Evolutionary conservation across 2,888 invertebrate genomes (phyloP), one percentile per base, ranked within the genome.

Genomic region (Sisyra nigra): DNA sequence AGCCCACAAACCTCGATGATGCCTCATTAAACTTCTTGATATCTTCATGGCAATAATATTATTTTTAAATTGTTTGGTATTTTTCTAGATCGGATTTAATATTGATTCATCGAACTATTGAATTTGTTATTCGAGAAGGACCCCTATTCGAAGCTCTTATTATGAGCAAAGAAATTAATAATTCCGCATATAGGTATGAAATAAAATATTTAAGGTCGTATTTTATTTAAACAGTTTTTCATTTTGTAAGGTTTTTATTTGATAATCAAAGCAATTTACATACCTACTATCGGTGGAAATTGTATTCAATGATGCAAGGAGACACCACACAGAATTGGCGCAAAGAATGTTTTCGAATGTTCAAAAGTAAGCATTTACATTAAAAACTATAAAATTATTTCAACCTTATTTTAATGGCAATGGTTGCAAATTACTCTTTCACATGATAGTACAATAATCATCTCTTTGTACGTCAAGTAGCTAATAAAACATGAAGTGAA

Each of bases 111-210:
- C 85, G 97, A 51, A 93, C 92, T 87, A 88, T 98, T 47, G 97
- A 99, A 68, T 98, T 96, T 72, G 96, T 98, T 49, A 89, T 98
- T 52, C 76, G 96, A 48, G 96, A 98, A 67, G 98, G 98, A 1
- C 97, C 98, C 2, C 87, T 96, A 85, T 98, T 99, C 68, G 98
- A 98, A 64, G 96, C 97, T 2, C 87, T 97, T 76, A 89, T 99
- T 48, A 98, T 99, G 96, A 93, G 93, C 65, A 76, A 89, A 53
- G 97, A 98, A 71, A 74, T 94, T 51, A 89, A 81, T 63, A 99
- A 98, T 69, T 92, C 93, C 0, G 76, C 86, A 66, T 98, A 88
- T 70, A 81, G 89, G 77, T 81, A 61, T 57, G 57, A 50, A 47
- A 40, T 47, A 29, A 41, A 45, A 39, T 48, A 24, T 39, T 33